Conservation (phyloP, 1,140 invertebrate genomes). For the Oedothorax gibbosus region DNA sequence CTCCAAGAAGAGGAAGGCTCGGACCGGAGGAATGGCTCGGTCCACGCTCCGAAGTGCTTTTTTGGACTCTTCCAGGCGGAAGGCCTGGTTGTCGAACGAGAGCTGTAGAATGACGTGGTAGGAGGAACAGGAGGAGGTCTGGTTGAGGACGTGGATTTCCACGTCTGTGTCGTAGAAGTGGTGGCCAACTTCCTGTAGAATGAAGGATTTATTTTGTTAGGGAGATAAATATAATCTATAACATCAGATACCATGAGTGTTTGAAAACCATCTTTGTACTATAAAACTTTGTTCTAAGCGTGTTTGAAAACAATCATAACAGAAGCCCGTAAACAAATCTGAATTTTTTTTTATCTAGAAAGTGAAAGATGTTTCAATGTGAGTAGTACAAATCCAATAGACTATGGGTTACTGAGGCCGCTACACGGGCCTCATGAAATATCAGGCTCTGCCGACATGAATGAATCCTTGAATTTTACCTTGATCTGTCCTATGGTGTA, state of each 20-base stretch:
- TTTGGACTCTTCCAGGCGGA: conserved; percentile 62
- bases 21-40: conserved; percentile 76
- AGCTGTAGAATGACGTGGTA: conserved; percentile 93
- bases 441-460: too few relatives aligned
- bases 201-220: background rate
- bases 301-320: too few relatives aligned
- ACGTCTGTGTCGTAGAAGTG: conserved; percentile 95
- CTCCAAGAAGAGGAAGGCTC: conserved; percentile 87
- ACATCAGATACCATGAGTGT: too few relatives aligned
- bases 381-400: background rate
- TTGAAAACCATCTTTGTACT: too few relatives aligned
- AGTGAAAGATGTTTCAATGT: background rate
- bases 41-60: conserved; percentile 64
- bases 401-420: too few relatives aligned
- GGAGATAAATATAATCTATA: too few relatives aligned
- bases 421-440: too few relatives aligned
- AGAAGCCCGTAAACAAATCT: too few relatives aligned
- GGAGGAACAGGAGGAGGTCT: conserved; percentile 89
- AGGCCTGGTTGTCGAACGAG: conserved; percentile 92
- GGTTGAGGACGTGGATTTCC: conserved; percentile 87
- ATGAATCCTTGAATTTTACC: too few relatives aligned
- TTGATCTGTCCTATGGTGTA: conserved; percentile 97
- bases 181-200: conserved; percentile 78
- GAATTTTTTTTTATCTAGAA: too few relatives aligned
- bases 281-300: too few relatives aligned